phyloP scores from a whole-genome alignment of 2,888 invertebrate species.

The Stenodera caucasica region DNA sequence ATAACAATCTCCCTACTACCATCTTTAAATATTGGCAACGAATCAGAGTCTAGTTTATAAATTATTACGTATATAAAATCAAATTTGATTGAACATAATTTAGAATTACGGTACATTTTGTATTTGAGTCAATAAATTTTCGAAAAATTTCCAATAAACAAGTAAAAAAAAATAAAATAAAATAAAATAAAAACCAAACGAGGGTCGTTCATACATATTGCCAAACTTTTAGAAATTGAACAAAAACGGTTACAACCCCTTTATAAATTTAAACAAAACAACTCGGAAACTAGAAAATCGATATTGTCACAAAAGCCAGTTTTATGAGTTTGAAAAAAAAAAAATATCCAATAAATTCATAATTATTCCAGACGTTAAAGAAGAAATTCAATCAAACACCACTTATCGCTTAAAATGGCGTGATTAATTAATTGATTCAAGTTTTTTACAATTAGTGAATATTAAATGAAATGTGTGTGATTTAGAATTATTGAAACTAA shows the following conservation, averaged over 20 bases:
- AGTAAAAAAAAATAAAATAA: neutral
- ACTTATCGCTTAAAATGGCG: no score
- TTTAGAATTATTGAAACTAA: no score
- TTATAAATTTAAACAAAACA: no score
- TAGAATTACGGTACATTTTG: no score
- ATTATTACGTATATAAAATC: conserved; percentile 27
- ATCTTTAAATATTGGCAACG: conserved; percentile 29
- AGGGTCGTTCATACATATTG: no score
- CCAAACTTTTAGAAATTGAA: no score
- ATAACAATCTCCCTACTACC: conserved; percentile 30
- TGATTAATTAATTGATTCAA: neutral
- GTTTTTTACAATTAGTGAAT: neutral
- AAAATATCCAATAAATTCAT: conserved; percentile 26
- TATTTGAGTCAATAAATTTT: neutral
- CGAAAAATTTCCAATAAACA: no score
- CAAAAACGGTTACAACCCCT: no score
- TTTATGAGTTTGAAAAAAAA: conserved; percentile 18
- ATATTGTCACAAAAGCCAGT: neutral
- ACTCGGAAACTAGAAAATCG: neutral
- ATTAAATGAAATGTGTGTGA: no score
- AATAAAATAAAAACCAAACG: no score
- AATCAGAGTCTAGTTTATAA: conserved; percentile 27
- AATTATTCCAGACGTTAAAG: neutral
- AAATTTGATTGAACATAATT: conserved; percentile 12
- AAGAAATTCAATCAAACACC: no score